Conservation (phyloP, 1,140 invertebrate genomes). For the Scylla paramamosain region DNA sequence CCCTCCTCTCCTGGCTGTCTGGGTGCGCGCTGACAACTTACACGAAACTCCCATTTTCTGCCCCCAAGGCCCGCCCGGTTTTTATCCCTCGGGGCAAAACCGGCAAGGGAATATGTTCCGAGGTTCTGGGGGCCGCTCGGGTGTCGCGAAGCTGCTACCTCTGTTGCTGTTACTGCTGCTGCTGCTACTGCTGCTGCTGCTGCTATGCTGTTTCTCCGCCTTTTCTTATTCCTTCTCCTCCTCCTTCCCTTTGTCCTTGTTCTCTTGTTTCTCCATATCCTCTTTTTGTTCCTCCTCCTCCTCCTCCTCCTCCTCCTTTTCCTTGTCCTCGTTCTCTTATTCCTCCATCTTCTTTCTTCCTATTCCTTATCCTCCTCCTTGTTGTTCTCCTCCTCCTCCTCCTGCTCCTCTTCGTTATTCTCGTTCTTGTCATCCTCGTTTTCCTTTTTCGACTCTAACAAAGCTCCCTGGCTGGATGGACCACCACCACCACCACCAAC, state of each 20-base stretch:
- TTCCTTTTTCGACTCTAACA: too few species aligned
- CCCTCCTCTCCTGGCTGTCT: slow-evolving; percentile 66
- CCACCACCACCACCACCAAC: too few species aligned
- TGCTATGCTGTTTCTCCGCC: not conserved
- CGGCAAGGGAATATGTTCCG: slow-evolving; percentile 73
- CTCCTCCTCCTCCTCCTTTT: too few species aligned
- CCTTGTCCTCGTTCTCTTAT: too few species aligned
- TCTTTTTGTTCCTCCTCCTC: too few species aligned
- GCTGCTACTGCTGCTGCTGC: not conserved
- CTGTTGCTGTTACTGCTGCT: not conserved
- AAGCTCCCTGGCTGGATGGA: too few species aligned
- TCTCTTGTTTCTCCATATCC: too few species aligned
- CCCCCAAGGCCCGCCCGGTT: slow-evolving; percentile 72
- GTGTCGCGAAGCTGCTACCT: slow-evolving; percentile 54
- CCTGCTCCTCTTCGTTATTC: too few species aligned
- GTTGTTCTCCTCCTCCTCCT: too few species aligned
- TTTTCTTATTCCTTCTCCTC: not conserved
- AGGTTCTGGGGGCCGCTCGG: slow-evolving; percentile 62
- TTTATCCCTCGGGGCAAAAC: slow-evolving; percentile 76
- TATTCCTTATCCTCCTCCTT: too few species aligned
- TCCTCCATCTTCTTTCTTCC: too few species aligned
- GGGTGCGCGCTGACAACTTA: slow-evolving; percentile 75
- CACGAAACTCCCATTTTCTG: slow-evolving; percentile 77
- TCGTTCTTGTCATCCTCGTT: too few species aligned
- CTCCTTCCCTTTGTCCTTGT: not conserved